Conservation (phyloP, 2,113 vertebrate genomes). For the Rhinichthys klamathensis region DNA sequence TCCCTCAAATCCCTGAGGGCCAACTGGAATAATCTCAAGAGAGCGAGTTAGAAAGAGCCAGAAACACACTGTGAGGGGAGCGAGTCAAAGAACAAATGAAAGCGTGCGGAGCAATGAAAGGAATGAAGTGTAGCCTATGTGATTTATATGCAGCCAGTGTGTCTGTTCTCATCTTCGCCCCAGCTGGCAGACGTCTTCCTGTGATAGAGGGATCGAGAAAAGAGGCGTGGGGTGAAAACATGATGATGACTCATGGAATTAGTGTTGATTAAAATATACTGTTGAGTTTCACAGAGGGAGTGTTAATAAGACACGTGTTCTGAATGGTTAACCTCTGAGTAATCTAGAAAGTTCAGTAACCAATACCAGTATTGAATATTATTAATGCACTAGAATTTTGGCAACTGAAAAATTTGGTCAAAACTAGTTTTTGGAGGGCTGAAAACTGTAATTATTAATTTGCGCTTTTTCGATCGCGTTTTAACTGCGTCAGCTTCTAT, state of each 20-base stretch:
- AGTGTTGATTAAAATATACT: neutral
- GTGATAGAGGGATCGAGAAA: neutral
- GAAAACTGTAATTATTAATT: too few species aligned
- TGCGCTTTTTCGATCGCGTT: too few species aligned
- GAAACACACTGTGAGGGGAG: neutral
- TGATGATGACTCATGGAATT: constrained; percentile 27
- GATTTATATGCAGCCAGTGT: neutral
- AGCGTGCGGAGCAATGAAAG: constrained; percentile 14
- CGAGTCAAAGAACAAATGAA: constrained; percentile 16
- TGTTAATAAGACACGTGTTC: neutral
- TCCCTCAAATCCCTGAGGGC: constrained; percentile 58
- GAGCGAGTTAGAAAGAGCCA: neutral
- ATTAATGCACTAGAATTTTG: too few species aligned
- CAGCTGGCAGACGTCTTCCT: constrained; percentile 10
- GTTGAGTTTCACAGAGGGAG: neutral
- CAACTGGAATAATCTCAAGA: constrained; percentile 41
- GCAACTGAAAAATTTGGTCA: too few species aligned
- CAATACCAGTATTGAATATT: neutral
- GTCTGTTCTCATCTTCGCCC: neutral
- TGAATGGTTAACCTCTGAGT: neutral
- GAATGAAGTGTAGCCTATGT: neutral
- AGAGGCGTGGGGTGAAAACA: constrained; percentile 11
- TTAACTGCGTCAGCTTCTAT: too few species aligned
- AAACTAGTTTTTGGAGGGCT: too few species aligned
- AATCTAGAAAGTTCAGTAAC: neutral